Evolutionary conservation across 2,797 vertebrate species (phyloP).

Genomic region (Merluccius polli): DNA sequence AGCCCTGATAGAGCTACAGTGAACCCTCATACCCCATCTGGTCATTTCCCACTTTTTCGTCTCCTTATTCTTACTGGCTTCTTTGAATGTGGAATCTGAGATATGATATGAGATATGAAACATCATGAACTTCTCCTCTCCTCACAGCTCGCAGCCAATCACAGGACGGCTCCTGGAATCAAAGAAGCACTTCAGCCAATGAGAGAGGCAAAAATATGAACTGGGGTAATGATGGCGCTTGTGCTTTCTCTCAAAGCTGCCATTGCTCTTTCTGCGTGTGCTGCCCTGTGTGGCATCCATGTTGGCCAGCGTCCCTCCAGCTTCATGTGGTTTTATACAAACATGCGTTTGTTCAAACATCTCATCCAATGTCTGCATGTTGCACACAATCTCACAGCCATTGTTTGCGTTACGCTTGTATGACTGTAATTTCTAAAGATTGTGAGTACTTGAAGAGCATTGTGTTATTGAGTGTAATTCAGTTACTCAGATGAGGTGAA

Average conservation of each 20-base stretch:
- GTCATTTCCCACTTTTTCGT: slow-evolving; percentile 57
- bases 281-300: slow-evolving; percentile 25
- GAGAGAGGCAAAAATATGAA: slow-evolving; percentile 52
- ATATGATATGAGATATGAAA: slow-evolving; percentile 16
- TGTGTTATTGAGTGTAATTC: neutral
- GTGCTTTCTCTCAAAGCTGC: slow-evolving; percentile 36
- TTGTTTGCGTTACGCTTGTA: slow-evolving; percentile 22
- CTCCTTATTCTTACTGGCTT: neutral
- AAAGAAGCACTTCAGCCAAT: slow-evolving; percentile 42
- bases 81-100: neutral
- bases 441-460: slow-evolving; percentile 29
- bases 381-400: slow-evolving; percentile 43
- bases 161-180: slow-evolving; percentile 42
- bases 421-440: slow-evolving; percentile 42
- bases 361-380: slow-evolving; percentile 42
- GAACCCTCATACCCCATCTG: slow-evolving; percentile 57
- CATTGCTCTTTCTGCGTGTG: slow-evolving; percentile 33
- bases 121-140: slow-evolving; percentile 49
- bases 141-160: slow-evolving; percentile 46
- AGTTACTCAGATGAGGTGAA: neutral
- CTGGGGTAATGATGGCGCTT: slow-evolving; percentile 49
- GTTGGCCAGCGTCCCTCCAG: slow-evolving; percentile 31
- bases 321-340: slow-evolving; percentile 39
- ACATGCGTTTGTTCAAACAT: slow-evolving; percentile 40
- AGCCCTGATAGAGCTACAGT: slow-evolving; percentile 49